Percentiles rank a stretch among this genome's conserved stretches.
phyloP scores from a whole-genome alignment of 2,888 invertebrate species.

The Eilema griseolum region DNA sequence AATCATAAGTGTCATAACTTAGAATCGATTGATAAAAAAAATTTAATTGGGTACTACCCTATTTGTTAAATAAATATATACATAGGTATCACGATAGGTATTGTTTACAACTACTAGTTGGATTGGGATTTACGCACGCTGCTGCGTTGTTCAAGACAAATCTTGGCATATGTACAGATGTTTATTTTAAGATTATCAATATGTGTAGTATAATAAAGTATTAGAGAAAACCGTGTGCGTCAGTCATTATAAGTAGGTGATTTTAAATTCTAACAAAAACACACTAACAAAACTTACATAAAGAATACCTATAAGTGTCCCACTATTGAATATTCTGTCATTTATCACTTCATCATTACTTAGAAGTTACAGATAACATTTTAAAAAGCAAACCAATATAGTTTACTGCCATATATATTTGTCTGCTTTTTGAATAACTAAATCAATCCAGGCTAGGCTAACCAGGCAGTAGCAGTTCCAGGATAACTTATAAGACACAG shows the following conservation, averaged over 20 bases:
- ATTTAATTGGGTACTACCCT: too few relatives aligned
- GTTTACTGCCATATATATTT: too few relatives aligned
- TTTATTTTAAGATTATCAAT: conserved; percentile 20
- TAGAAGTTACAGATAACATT: too few relatives aligned
- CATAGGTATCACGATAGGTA: neutral
- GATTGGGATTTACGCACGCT: conserved; percentile 59
- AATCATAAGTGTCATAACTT: too few relatives aligned
- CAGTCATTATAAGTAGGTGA: conserved; percentile 1
- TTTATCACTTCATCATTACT: neutral
- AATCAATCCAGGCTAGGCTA: too few relatives aligned
- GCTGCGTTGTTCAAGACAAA: conserved; percentile 52
- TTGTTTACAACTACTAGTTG: conserved; percentile 56
- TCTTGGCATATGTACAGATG: conserved; percentile 65
- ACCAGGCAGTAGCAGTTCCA: too few relatives aligned
- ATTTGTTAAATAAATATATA: neutral
- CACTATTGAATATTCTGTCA: neutral
- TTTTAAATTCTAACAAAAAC: neutral
- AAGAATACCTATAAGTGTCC: neutral
- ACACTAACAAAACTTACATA: neutral
- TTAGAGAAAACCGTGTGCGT: neutral
- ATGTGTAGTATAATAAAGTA: neutral
- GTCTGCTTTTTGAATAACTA: too few relatives aligned
- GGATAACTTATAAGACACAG: too few relatives aligned
- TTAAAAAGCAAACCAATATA: too few relatives aligned
- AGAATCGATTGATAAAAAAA: too few relatives aligned